Evolutionary conservation across 2,888 invertebrate species (phyloP).

Genomic region (Teleogryllus oceanicus): DNA sequence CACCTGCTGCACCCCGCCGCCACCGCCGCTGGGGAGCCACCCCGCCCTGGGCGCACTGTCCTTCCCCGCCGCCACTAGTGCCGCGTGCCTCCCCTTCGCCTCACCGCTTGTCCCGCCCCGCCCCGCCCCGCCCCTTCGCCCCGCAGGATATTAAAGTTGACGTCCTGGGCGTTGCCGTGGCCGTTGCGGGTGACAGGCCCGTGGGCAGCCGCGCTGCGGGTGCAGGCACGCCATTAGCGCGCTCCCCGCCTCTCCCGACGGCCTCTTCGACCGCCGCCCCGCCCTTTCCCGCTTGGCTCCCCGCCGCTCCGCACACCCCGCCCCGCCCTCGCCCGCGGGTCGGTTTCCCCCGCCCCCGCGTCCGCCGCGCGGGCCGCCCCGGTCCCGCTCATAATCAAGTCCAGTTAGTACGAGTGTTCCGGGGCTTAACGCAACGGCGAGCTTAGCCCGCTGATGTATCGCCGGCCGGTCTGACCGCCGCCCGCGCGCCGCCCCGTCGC

Average conservation of each 20-base stretch:
- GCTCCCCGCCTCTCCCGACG: background rate
- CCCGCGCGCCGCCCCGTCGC: background rate
- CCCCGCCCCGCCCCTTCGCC: background rate
- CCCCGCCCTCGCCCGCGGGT: background rate
- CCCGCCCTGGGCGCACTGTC: background rate
- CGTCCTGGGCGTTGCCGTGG: background rate
- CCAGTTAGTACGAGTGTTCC: slow-evolving; percentile 18
- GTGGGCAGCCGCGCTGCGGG: background rate
- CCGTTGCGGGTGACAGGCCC: background rate
- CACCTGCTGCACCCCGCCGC: background rate
- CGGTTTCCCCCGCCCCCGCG: background rate
- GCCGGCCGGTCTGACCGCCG: background rate
- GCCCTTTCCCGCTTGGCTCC: background rate
- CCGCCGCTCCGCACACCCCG: background rate
- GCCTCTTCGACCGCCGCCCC: background rate
- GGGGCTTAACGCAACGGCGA: background rate
- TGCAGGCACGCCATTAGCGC: slow-evolving; percentile 3
- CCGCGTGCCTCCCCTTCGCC: background rate
- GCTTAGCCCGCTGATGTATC: slow-evolving; percentile 6
- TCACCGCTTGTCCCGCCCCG: background rate
- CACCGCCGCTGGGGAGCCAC: background rate
- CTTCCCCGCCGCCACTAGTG: background rate
- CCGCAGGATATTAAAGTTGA: background rate
- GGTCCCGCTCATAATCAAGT: slow-evolving; percentile 7
- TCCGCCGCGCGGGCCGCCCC: background rate